Conservation (phyloP, 2,113 vertebrate species). For the Odobenus rosmarus region DNA sequence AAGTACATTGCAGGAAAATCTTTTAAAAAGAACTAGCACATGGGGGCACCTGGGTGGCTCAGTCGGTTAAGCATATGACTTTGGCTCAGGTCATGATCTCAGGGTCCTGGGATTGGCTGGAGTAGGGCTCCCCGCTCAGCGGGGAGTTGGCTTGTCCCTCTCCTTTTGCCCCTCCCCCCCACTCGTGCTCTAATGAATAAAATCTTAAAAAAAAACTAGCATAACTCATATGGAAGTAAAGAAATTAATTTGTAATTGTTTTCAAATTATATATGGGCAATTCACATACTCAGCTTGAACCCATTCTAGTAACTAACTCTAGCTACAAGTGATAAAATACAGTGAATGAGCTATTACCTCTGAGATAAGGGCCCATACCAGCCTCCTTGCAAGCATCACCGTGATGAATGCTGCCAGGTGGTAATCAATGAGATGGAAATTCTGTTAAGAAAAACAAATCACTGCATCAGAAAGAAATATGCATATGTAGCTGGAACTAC, state of each 20-base stretch:
- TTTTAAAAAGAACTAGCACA: slow-evolving; percentile 32
- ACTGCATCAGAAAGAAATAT: slow-evolving; percentile 73
- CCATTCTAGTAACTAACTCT: background rate
- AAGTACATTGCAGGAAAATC: slow-evolving; percentile 19
- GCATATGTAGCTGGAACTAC: background rate
- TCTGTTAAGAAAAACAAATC: slow-evolving; percentile 87
- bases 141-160: background rate
- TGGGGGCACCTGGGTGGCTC: background rate
- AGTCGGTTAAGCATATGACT: background rate
- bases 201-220: background rate
- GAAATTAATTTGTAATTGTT: background rate
- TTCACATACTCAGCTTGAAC: slow-evolving; percentile 36
- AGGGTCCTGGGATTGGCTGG: background rate
- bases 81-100: background rate
- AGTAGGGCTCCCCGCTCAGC: background rate
- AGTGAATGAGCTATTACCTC: slow-evolving; percentile 89
- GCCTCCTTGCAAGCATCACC: slow-evolving; percentile 97
- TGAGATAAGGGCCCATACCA: slow-evolving; percentile 97
- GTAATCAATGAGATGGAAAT: slow-evolving; percentile 99
- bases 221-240: background rate
- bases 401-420: slow-evolving; percentile 98
- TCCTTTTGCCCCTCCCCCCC: background rate
- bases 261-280: slow-evolving; percentile 42
- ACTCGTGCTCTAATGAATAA: background rate
- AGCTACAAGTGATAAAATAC: background rate